Conservation (phyloP, 2,113 vertebrate species). For the Halcyon malimbica region DNA sequence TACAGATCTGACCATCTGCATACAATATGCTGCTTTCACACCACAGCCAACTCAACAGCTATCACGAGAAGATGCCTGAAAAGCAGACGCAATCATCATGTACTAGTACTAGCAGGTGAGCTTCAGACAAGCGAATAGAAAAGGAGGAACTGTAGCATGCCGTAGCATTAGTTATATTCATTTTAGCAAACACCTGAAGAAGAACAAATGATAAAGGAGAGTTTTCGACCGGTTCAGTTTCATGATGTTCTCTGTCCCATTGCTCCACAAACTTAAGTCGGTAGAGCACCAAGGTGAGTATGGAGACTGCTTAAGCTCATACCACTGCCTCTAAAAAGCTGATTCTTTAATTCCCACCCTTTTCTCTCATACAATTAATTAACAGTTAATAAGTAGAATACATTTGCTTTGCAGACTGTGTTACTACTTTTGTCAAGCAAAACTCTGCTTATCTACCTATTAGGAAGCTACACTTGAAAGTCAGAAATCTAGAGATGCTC, state of each 20-base stretch:
- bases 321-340: neutral
- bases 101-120: neutral
- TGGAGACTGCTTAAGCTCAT: neutral
- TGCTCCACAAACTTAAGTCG: neutral
- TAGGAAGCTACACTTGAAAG: neutral
- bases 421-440: neutral
- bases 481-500: neutral
- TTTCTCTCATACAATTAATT: neutral
- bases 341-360: neutral
- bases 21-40: neutral
- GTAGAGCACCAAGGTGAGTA: neutral
- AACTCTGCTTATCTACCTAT: neutral
- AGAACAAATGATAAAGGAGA: neutral
- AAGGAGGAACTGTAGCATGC: neutral
- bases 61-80: neutral
- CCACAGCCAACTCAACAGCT: neutral
- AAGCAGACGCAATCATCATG: neutral
- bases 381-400: neutral
- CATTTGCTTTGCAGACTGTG: neutral
- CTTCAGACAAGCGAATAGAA: neutral
- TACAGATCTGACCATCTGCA: neutral
- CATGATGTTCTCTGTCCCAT: neutral
- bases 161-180: rapidly evolving
- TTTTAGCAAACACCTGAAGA: neutral
- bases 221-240: neutral